These are phyloP conservation scores for Morus bassanus DNA, from an alignment of 2,797 vertebrate species.

Conservation along the genomic window DNA sequence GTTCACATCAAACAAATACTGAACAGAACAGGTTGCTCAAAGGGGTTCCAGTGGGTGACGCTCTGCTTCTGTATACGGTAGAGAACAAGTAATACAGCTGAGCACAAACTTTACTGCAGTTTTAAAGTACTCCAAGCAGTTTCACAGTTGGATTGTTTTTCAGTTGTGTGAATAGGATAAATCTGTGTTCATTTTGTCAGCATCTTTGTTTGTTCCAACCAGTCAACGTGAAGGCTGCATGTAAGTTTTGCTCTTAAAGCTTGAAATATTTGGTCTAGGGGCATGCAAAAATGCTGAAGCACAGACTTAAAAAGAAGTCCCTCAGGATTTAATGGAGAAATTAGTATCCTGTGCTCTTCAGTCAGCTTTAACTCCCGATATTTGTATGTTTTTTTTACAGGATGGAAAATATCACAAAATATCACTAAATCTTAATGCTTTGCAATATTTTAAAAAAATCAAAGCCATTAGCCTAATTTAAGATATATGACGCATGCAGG, in stretches of 20 bases:
- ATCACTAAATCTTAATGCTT: neutral
- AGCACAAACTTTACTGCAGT: neutral
- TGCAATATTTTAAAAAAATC: neutral
- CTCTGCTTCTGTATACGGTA: neutral
- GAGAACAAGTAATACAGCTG: neutral
- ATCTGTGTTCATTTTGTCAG: neutral
- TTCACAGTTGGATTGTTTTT: conserved; percentile 8
- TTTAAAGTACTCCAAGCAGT: neutral
- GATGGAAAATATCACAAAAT: neutral
- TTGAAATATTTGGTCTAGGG: neutral
- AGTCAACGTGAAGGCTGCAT: neutral
- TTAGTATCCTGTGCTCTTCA: neutral
- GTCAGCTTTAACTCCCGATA: neutral
- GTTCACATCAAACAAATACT: neutral
- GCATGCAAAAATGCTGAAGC: neutral
- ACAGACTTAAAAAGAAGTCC: neutral
- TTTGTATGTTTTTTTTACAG: neutral
- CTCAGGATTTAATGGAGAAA: neutral
- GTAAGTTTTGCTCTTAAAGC: neutral
- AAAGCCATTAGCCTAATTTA: neutral
- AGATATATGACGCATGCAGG: neutral
- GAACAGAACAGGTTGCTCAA: neutral
- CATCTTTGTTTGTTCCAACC: neutral
- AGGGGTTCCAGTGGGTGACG: neutral
- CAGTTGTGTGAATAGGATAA: neutral